phyloP scores from a whole-genome alignment of 2,888 invertebrate species.

The Troides helena region DNA sequence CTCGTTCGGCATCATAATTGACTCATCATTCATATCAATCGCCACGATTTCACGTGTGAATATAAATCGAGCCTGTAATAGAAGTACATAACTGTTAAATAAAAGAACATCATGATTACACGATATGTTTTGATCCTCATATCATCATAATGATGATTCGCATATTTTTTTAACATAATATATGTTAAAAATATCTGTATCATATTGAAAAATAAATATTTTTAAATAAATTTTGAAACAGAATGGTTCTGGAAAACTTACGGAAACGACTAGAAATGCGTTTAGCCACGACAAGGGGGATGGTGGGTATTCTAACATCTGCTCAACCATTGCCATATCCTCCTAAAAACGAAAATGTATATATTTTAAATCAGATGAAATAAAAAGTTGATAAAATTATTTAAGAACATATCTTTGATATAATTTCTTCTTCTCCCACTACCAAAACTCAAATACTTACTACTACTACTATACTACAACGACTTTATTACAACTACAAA shows the following conservation, averaged over 20 bases:
- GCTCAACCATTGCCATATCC: slow-evolving; percentile 44
- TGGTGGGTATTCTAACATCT: slow-evolving; percentile 38
- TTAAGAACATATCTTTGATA: too few relatives aligned
- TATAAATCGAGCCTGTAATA: slow-evolving; percentile 2
- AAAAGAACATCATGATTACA: too few relatives aligned
- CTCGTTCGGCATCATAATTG: slow-evolving; percentile 48
- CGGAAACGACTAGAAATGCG: slow-evolving; percentile 5
- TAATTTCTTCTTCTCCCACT: too few relatives aligned
- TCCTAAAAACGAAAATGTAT: slow-evolving; percentile 39
- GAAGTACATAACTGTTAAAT: not conserved
- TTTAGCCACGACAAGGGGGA: slow-evolving; percentile 19
- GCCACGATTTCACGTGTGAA: slow-evolving; percentile 19
- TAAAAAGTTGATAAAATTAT: not conserved
- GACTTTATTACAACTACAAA: too few relatives aligned
- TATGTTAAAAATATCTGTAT: not conserved
- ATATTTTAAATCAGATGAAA: not conserved
- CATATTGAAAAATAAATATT: not conserved
- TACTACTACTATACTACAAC: too few relatives aligned
- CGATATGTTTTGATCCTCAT: too few relatives aligned
- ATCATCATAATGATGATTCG: too few relatives aligned
- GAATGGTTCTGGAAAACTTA: not conserved
- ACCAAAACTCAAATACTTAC: too few relatives aligned
- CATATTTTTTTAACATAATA: too few relatives aligned
- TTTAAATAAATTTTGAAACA: not conserved
- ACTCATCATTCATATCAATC: slow-evolving; percentile 34